Percentiles rank a stretch among this genome's conserved stretches.
These are phyloP conservation scores for Coecobrya sp. DNA, from an alignment of 2,888 invertebrate genomes.

Conservation along the genomic window DNA sequence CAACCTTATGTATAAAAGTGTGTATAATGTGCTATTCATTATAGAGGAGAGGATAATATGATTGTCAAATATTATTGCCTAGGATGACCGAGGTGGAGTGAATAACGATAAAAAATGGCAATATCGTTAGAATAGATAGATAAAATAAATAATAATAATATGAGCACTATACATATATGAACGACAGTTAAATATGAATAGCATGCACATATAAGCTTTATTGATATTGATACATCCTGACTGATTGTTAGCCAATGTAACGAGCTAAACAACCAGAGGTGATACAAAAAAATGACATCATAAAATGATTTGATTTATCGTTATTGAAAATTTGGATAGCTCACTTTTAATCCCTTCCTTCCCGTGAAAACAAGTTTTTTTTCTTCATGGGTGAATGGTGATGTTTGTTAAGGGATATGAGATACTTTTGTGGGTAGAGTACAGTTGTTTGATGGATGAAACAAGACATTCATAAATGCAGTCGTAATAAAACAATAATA, in stretches of 20 bases:
- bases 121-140: constrained; percentile 23
- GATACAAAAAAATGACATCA: constrained; percentile 71
- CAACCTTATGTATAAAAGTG: no score
- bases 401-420: constrained; percentile 22
- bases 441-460: constrained; percentile 6
- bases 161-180: constrained; percentile 1
- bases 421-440: constrained; percentile 20
- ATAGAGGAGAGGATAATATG: no score
- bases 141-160: constrained; percentile 14
- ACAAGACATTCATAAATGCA: constrained; percentile 8
- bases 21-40: no score
- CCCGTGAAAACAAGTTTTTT: constrained; percentile 77
- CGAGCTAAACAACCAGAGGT: constrained; percentile 22
- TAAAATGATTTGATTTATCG: constrained; percentile 78
- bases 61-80: constrained; percentile 39
- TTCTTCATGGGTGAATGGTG: constrained; percentile 14
- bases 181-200: neutral
- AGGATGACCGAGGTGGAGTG: constrained; percentile 29
- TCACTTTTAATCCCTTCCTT: constrained; percentile 72
- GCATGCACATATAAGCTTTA: constrained; percentile 1
- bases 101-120: constrained; percentile 25
- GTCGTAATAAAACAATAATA: constrained; percentile 18
- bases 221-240: neutral
- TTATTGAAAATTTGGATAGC: constrained; percentile 77
- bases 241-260: constrained; percentile 11